Conservation (phyloP, 1,140 invertebrate species). For the Drosophila gunungcola region DNA sequence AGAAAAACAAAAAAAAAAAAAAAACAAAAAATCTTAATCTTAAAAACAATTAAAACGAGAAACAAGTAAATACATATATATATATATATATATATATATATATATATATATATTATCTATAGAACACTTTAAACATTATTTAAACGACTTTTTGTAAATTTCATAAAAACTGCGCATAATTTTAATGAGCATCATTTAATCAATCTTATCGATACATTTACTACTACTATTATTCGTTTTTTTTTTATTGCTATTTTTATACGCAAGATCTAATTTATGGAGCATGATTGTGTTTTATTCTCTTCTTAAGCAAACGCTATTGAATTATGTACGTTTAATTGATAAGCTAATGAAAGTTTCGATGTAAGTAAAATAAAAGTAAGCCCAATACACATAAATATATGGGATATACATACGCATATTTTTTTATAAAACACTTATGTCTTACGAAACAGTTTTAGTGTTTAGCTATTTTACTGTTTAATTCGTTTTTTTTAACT, state of each 20-base stretch:
- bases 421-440: conserved; percentile 73
- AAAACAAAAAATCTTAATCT: conserved; percentile 19
- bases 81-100: conserved; percentile 53
- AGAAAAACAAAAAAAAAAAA: conserved; percentile 60
- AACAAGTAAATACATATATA: conserved; percentile 48
- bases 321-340: conserved; percentile 40
- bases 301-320: conserved; percentile 28
- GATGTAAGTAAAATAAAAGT: conserved; percentile 36
- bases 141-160: conserved; percentile 73
- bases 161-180: conserved; percentile 56
- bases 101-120: conserved; percentile 52
- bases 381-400: conserved; percentile 29
- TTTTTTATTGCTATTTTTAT: conserved; percentile 54
- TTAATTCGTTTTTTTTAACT: conserved; percentile 68
- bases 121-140: conserved; percentile 46
- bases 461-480: conserved; percentile 70
- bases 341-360: conserved; percentile 20
- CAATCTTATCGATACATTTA: conserved; percentile 31
- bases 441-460: conserved; percentile 59
- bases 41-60: conserved; percentile 26
- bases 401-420: conserved; percentile 59
- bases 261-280: conserved; percentile 62
- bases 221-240: conserved; percentile 16
- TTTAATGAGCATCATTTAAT: conserved; percentile 48
- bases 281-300: conserved; percentile 49